Percentiles rank a stretch among this genome's conserved stretches.
phyloP scores from a whole-genome alignment of 2,888 invertebrate genomes.

The Hetaerina titia region DNA sequence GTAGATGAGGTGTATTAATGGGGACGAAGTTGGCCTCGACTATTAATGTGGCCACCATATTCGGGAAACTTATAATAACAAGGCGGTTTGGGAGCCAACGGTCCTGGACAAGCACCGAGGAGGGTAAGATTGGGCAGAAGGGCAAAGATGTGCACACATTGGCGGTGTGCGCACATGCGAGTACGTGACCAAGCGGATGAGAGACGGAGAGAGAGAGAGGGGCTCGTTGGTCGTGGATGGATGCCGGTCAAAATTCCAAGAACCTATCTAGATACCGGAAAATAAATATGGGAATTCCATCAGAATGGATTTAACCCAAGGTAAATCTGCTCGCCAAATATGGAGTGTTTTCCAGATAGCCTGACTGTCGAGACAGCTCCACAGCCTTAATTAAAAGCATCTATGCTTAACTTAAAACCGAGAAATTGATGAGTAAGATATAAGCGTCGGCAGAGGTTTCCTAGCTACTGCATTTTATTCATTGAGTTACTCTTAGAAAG shows the following conservation, averaged over 20 bases:
- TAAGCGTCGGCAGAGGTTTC: too few species aligned
- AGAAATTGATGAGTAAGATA: too few species aligned
- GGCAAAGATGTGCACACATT: neutral
- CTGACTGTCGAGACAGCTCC: too few species aligned
- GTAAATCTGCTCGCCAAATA: neutral
- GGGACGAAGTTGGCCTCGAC: neutral
- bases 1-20: slow-evolving; percentile 34
- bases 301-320: neutral
- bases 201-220: neutral
- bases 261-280: neutral
- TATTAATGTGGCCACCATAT: slow-evolving; percentile 42
- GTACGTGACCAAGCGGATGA: neutral
- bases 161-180: neutral
- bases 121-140: neutral
- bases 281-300: neutral
- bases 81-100: slow-evolving; percentile 36
- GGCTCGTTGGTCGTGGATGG: neutral
- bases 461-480: too few species aligned
- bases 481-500: too few species aligned
- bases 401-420: too few species aligned
- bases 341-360: neutral
- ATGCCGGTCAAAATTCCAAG: neutral
- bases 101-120: neutral
- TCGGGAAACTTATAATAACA: slow-evolving; percentile 50
- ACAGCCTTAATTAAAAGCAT: too few species aligned